Percentiles rank a stretch among this genome's conserved stretches.
Evolutionary conservation across 2,113 vertebrate genomes (phyloP).

Genomic region (Microcebus lehilahytsara): DNA sequence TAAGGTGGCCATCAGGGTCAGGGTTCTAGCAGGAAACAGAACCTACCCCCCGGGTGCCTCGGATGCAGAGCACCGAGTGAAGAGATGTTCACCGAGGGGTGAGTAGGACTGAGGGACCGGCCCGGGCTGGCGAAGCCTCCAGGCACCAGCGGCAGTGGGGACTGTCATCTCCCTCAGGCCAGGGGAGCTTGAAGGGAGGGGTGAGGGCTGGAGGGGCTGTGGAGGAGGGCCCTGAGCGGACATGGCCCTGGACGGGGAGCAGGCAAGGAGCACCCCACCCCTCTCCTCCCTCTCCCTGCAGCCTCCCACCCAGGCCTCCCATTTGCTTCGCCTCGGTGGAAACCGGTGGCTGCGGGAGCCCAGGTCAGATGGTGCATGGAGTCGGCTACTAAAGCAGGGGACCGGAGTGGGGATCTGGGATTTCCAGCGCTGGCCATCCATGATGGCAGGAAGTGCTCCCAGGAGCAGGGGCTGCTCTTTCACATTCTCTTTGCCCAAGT

Average conservation of each 20-base stretch:
- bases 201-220: neutral
- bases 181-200: neutral
- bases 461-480: accelerated
- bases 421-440: accelerated
- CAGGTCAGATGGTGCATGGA: accelerated
- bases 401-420: neutral
- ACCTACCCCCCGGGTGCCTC: neutral
- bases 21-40: neutral
- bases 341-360: neutral
- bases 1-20: neutral
- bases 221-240: too few relatives aligned
- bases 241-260: accelerated
- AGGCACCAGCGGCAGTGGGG: neutral
- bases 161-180: neutral
- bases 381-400: accelerated
- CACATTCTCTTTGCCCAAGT: accelerated
- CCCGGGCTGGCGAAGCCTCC: too few relatives aligned
- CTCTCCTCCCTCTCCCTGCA: neutral
- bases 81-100: neutral
- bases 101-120: accelerated
- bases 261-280: neutral
- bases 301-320: neutral
- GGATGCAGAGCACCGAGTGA: neutral
- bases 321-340: neutral
- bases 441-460: neutral